A percentile compares a stretch with the other conserved stretches of the same genome.
These are phyloP conservation scores for Rynchops niger DNA, from an alignment of 2,113 vertebrate species.

Conservation along the genomic window DNA sequence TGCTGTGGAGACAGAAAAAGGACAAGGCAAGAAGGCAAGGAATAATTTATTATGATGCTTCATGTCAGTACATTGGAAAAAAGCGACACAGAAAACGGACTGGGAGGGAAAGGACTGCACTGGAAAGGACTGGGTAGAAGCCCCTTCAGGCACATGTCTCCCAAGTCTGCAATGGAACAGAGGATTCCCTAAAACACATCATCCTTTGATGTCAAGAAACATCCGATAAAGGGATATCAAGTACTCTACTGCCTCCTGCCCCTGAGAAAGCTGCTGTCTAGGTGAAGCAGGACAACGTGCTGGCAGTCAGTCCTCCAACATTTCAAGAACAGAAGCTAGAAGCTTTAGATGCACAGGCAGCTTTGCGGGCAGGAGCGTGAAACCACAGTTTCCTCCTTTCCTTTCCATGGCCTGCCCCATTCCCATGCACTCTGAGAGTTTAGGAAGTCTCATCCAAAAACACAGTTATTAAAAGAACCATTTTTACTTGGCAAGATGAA, in stretches of 20 bases:
- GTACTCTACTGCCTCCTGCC: neutral
- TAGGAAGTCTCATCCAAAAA: neutral
- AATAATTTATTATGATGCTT: neutral
- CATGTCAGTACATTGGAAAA: neutral
- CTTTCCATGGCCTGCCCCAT: neutral
- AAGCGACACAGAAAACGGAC: neutral
- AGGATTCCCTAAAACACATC: neutral
- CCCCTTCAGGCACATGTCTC: neutral
- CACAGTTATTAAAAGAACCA: neutral
- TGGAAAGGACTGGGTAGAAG: neutral
- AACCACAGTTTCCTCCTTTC: conserved; percentile 37
- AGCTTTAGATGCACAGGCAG: neutral
- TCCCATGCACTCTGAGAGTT: neutral
- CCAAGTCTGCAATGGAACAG: neutral
- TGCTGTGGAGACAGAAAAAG: neutral
- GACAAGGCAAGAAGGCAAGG: neutral
- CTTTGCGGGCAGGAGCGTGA: neutral
- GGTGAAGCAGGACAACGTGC: neutral
- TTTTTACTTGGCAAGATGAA: neutral
- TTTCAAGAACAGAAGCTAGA: neutral
- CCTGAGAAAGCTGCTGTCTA: neutral
- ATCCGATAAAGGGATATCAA: neutral
- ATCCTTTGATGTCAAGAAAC: neutral
- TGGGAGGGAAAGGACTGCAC: neutral
- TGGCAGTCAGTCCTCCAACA: neutral